Evolutionary conservation across 2,113 vertebrate species (phyloP).

Genomic region (Chaenocephalus aceratus): DNA sequence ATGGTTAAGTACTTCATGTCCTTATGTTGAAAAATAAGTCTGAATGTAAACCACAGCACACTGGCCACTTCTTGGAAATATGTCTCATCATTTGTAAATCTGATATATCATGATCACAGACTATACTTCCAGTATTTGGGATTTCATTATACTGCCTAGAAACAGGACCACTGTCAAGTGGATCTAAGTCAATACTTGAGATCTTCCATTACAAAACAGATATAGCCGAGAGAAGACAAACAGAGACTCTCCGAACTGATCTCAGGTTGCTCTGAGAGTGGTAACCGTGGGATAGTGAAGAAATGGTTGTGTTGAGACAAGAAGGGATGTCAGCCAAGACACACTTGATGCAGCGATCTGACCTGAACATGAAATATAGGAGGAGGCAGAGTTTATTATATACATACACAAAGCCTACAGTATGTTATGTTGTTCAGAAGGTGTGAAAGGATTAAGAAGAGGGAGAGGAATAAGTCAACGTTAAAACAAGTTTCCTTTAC

Average conservation of each 20-base stretch:
- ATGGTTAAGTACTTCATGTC: neutral
- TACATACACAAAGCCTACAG: neutral
- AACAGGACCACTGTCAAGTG: conserved; percentile 36
- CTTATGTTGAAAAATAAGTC: neutral
- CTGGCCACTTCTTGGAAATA: neutral
- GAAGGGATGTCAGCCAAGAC: conserved; percentile 52
- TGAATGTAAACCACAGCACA: neutral
- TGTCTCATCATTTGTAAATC: neutral
- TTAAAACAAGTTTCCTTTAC: conserved; percentile 9
- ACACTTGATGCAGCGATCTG: conserved; percentile 50
- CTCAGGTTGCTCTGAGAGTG: conserved; percentile 42
- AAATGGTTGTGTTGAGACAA: conserved; percentile 44
- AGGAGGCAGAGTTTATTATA: conserved; percentile 18
- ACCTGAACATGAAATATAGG: conserved; percentile 18
- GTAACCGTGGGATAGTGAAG: conserved; percentile 34
- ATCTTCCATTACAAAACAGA: conserved; percentile 64
- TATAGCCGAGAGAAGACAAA: conserved; percentile 61
- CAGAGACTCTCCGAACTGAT: conserved; percentile 27
- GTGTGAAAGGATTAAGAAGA: conserved; percentile 11
- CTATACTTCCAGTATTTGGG: neutral
- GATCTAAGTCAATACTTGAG: conserved; percentile 54
- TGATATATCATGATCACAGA: neutral
- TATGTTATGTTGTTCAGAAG: conserved; percentile 22
- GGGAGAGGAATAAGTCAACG: conserved; percentile 19
- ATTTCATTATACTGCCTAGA: conserved; percentile 9